Evolutionary conservation across 2,888 invertebrate genomes (phyloP).

Genomic region (Trachelus stipa): DNA sequence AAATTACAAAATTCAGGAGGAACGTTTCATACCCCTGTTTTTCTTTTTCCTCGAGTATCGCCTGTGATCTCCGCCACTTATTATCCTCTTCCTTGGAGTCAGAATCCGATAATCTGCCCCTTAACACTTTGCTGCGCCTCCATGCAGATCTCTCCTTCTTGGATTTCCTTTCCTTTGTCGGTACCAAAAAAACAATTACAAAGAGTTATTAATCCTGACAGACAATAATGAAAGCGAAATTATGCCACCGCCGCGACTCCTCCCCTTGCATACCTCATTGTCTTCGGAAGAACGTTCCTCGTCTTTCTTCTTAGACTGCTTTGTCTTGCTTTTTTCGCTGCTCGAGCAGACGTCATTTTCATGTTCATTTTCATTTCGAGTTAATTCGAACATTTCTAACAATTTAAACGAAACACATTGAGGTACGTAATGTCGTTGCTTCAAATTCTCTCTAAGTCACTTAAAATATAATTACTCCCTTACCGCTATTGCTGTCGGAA

Average conservation of each 20-base stretch:
- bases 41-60: conserved; percentile 23
- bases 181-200: neutral
- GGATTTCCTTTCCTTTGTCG: conserved; percentile 8
- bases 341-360: conserved; percentile 27
- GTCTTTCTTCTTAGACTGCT: conserved; percentile 19
- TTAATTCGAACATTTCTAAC: conserved; percentile 1
- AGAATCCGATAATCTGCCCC: conserved; percentile 48
- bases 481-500: conserved; percentile 30
- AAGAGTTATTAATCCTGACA: neutral
- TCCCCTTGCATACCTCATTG: conserved; percentile 15
- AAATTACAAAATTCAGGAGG: too few relatives aligned
- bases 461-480: too few relatives aligned
- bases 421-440: too few relatives aligned
- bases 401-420: neutral
- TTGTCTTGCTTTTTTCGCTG: conserved; percentile 26
- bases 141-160: conserved; percentile 37
- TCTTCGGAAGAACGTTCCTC: conserved; percentile 20
- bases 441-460: too few relatives aligned
- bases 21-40: conserved; percentile 22
- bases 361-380: conserved; percentile 18
- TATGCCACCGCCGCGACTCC: too few relatives aligned
- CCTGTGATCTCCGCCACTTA: conserved; percentile 36
- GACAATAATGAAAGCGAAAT: too few relatives aligned
- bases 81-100: conserved; percentile 52
- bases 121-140: conserved; percentile 51